These are phyloP conservation scores for Oreochromis mossambicus DNA, from an alignment of 2,797 vertebrate species.

Conservation along the genomic window DNA sequence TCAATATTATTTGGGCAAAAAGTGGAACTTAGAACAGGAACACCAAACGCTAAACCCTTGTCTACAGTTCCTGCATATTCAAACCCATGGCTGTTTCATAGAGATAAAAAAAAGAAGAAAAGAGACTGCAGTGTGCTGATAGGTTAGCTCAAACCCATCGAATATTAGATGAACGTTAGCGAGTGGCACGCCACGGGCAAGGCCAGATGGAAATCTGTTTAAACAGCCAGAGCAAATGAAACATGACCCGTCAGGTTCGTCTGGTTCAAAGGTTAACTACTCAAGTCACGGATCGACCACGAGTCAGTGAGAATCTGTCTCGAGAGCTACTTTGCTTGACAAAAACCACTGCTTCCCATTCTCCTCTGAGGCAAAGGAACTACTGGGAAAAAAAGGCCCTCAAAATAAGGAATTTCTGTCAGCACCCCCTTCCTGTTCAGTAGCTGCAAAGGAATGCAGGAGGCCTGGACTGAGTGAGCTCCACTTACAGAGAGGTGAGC, in stretches of 20 bases:
- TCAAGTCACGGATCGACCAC: not conserved
- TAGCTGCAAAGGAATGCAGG: conserved; percentile 51
- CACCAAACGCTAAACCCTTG: not conserved
- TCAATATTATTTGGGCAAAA: not conserved
- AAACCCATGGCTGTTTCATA: not conserved
- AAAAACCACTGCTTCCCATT: conserved; percentile 31
- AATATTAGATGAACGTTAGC: not conserved
- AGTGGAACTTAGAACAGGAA: not conserved
- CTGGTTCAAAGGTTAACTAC: not conserved
- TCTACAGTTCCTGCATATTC: not conserved
- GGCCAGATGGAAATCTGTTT: not conserved
- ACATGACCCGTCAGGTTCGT: not conserved
- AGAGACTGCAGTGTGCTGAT: not conserved
- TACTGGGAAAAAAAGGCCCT: conserved; percentile 30
- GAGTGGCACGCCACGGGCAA: not conserved
- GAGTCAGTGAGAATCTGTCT: not conserved
- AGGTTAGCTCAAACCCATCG: not conserved
- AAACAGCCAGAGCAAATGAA: not conserved
- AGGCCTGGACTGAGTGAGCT: conserved; percentile 45
- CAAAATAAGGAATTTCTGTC: conserved; percentile 52
- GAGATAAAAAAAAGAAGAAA: not conserved
- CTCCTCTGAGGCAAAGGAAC: conserved; percentile 14
- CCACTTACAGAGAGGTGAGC: conserved; percentile 44
- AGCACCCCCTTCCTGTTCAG: conserved; percentile 40
- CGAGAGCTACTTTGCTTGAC: not conserved